A percentile compares a stretch with the other conserved stretches of the same genome.
Evolutionary conservation across 2,888 invertebrate species (phyloP).

Genomic region (Agrochola lychnidis): DNA sequence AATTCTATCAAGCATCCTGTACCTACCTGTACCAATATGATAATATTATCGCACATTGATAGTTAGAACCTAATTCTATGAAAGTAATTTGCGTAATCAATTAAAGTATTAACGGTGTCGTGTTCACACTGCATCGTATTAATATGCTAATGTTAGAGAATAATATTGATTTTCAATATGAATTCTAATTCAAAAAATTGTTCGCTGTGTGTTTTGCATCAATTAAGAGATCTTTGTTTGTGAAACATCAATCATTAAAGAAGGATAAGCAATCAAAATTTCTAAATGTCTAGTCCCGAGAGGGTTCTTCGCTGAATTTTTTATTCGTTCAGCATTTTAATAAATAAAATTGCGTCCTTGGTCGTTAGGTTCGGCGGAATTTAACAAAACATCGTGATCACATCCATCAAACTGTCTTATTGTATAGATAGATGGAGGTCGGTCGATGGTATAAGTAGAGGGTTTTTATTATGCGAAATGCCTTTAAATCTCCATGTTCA

Average conservation of each 20-base stretch:
- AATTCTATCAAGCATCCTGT: background rate
- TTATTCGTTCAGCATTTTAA: conserved; percentile 70
- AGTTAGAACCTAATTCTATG: conserved; percentile 11
- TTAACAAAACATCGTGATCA: conserved; percentile 82
- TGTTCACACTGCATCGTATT: conserved; percentile 20
- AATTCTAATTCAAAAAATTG: background rate
- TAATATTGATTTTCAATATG: conserved; percentile 5
- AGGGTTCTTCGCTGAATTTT: conserved; percentile 54
- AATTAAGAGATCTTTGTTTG: conserved; percentile 14
- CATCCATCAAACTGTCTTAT: conserved; percentile 86
- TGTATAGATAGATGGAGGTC: conserved; percentile 83
- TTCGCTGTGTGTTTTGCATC: conserved; percentile 2
- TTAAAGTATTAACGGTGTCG: conserved; percentile 30
- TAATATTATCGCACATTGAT: background rate
- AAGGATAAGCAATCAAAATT: conserved; percentile 21
- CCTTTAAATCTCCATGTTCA: conserved; percentile 76
- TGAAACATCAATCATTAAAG: conserved; percentile 30
- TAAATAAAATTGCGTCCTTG: conserved; percentile 77
- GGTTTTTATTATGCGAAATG: conserved; percentile 79
- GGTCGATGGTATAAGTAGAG: conserved; percentile 75
- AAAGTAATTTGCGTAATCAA: conserved; percentile 36
- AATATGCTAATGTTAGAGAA: conserved; percentile 19
- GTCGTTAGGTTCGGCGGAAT: conserved; percentile 78
- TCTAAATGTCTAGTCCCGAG: conserved; percentile 27
- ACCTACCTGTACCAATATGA: background rate